Conservation (phyloP, 2,888 invertebrate species). For the Melieria omissa region DNA sequence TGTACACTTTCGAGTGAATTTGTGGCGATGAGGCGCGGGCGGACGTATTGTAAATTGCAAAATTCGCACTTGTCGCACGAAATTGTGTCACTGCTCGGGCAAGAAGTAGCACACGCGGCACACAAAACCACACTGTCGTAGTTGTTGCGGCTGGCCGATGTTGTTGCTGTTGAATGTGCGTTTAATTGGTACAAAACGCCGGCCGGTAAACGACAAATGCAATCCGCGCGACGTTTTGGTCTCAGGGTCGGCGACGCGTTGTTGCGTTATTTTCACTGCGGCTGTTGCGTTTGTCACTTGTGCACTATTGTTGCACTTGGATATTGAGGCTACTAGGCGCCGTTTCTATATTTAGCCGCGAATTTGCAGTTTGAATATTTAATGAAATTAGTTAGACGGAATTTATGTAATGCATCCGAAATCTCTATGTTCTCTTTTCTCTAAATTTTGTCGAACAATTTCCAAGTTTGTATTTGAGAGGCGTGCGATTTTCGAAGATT, state of each 20-base stretch:
- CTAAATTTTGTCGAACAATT: no score
- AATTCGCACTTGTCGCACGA: slow-evolving; percentile 15
- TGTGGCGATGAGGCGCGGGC: not conserved
- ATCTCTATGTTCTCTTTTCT: no score
- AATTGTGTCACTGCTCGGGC: slow-evolving; percentile 20
- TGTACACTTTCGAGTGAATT: not conserved
- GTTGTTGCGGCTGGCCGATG: slow-evolving; percentile 7
- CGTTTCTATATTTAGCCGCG: slow-evolving; percentile 22
- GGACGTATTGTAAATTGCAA: not conserved
- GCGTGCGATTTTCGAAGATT: no score
- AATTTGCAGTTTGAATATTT: no score
- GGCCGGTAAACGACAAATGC: slow-evolving; percentile 54
- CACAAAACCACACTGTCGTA: not conserved
- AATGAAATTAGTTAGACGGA: no score
- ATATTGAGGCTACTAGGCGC: slow-evolving; percentile 60
- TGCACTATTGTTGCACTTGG: slow-evolving; percentile 11
- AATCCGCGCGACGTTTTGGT: not conserved
- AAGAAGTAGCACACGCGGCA: slow-evolving; percentile 23
- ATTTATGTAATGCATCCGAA: no score
- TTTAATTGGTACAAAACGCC: slow-evolving; percentile 64
- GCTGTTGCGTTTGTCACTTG: no score
- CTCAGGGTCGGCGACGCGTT: not conserved
- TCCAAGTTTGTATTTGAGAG: no score
- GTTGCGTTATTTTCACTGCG: slow-evolving; percentile 10
- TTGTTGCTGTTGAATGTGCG: slow-evolving; percentile 52